phyloP scores from a whole-genome alignment of 2,113 vertebrate species.

The Polyodon spathula region DNA sequence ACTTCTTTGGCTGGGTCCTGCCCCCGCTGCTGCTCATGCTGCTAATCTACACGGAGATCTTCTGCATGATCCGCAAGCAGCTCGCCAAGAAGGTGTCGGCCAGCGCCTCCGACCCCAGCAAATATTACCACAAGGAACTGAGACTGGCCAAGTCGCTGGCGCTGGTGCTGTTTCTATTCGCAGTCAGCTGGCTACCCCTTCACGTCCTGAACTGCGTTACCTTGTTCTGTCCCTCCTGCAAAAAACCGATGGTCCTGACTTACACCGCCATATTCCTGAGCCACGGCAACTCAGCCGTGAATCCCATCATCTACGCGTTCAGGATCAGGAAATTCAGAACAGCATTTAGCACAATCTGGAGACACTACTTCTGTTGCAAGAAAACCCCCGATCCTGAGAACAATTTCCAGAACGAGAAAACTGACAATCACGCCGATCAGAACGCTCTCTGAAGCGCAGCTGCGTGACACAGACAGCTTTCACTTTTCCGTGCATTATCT shows the following conservation, averaged over 20 bases:
- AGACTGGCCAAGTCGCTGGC: slow-evolving; percentile 90
- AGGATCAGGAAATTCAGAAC: slow-evolving; percentile 87
- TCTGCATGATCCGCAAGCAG: slow-evolving; percentile 91
- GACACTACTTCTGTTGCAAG: slow-evolving; percentile 76
- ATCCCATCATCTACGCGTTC: slow-evolving; percentile 89
- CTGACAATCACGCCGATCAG: slow-evolving; percentile 28
- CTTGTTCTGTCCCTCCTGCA: slow-evolving; percentile 66
- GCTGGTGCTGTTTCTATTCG: slow-evolving; percentile 84
- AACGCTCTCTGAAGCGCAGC: slow-evolving; percentile 41
- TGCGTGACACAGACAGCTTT: too few relatives aligned
- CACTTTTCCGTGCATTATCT: too few relatives aligned
- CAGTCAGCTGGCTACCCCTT: slow-evolving; percentile 86
- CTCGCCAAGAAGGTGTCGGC: slow-evolving; percentile 81
- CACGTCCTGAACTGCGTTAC: slow-evolving; percentile 88
- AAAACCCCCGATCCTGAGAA: slow-evolving; percentile 26
- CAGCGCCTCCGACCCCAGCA: slow-evolving; percentile 70
- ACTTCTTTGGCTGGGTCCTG: slow-evolving; percentile 91
- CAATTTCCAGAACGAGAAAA: slow-evolving; percentile 40
- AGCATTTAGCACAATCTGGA: slow-evolving; percentile 85
- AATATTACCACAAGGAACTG: slow-evolving; percentile 89
- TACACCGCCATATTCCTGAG: slow-evolving; percentile 85
- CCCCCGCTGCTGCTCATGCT: slow-evolving; percentile 85
- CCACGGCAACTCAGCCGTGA: slow-evolving; percentile 89
- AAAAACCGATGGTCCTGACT: slow-evolving; percentile 49
- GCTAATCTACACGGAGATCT: slow-evolving; percentile 85